Evolutionary conservation across 1,140 invertebrate species (phyloP).

Genomic region (Zaprionus africanus): DNA sequence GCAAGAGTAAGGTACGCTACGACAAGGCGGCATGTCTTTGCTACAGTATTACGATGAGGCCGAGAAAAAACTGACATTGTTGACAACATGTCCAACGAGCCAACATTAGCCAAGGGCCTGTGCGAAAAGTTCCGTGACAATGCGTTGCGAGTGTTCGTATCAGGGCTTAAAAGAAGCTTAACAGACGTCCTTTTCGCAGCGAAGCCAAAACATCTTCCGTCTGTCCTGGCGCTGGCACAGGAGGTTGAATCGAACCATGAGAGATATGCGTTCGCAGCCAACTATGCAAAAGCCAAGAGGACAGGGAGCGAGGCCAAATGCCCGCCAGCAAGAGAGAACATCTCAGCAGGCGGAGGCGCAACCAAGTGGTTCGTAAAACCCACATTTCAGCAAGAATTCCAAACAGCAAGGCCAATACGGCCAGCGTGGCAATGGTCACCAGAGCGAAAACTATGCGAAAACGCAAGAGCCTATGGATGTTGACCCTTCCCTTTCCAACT

Average conservation of each 20-base stretch:
- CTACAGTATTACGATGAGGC: too few species aligned
- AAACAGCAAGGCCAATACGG: background rate
- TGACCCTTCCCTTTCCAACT: background rate
- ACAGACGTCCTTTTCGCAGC: too few species aligned
- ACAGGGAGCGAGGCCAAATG: background rate
- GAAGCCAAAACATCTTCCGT: background rate
- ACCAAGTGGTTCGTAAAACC: background rate
- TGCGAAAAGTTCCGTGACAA: too few species aligned
- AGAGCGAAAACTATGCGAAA: background rate
- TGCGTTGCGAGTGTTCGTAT: too few species aligned
- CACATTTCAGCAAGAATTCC: background rate
- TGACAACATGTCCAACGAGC: too few species aligned
- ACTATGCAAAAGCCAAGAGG: background rate
- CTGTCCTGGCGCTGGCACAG: too few species aligned
- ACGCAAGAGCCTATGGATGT: background rate
- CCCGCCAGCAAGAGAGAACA: too few species aligned
- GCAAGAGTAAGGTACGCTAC: constrained; percentile 30
- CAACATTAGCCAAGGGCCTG: too few species aligned
- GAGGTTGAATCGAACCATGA: background rate
- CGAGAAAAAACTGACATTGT: too few species aligned
- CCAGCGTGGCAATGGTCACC: background rate
- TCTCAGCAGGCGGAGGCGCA: background rate
- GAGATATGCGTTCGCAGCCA: background rate
- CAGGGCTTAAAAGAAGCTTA: constrained; percentile 7
- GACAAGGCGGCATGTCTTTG: too few species aligned